A percentile compares a stretch with the other conserved stretches of the same genome.
These are phyloP conservation scores for Sitobion miscanthi DNA, from an alignment of 1,140 invertebrate genomes.

Conservation along the genomic window DNA sequence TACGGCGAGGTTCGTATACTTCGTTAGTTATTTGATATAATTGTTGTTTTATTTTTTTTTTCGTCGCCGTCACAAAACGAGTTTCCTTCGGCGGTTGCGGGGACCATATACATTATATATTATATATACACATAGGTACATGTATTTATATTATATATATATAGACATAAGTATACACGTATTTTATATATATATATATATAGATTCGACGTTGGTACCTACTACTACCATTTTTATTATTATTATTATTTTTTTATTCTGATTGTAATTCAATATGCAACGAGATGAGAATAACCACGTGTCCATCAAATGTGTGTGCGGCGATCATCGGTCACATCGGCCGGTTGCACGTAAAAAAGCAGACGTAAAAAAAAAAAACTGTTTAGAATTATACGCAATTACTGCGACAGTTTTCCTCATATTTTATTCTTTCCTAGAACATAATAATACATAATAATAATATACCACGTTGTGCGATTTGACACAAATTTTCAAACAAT, in stretches of 20 bases:
- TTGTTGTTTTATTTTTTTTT: slow-evolving; percentile 28
- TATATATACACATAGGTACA: background rate
- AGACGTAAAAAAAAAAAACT: slow-evolving; percentile 26
- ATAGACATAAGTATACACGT: background rate
- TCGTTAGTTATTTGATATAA: slow-evolving; percentile 15
- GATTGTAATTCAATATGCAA: slow-evolving; percentile 38
- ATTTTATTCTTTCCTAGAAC: slow-evolving; percentile 37
- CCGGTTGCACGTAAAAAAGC: background rate
- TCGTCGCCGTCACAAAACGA: slow-evolving; percentile 9
- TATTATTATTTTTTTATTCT: slow-evolving; percentile 26
- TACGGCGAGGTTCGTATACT: background rate
- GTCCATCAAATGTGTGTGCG: slow-evolving; percentile 22
- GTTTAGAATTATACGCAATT: slow-evolving; percentile 41
- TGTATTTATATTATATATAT: background rate
- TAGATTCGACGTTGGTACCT: slow-evolving; percentile 25
- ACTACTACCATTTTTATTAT: background rate
- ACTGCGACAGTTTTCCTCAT: slow-evolving; percentile 17
- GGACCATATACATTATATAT: background rate
- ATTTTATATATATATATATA: background rate
- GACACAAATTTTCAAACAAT: background rate
- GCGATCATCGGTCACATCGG: slow-evolving; percentile 1
- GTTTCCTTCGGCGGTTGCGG: background rate
- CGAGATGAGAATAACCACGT: slow-evolving; percentile 34
- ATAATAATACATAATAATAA: background rate
- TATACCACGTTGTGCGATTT: background rate